Base-by-base conservation (phyloP, 92 coral and sea anemone genomes). In the Epizoanthus rinbou region DNA sequence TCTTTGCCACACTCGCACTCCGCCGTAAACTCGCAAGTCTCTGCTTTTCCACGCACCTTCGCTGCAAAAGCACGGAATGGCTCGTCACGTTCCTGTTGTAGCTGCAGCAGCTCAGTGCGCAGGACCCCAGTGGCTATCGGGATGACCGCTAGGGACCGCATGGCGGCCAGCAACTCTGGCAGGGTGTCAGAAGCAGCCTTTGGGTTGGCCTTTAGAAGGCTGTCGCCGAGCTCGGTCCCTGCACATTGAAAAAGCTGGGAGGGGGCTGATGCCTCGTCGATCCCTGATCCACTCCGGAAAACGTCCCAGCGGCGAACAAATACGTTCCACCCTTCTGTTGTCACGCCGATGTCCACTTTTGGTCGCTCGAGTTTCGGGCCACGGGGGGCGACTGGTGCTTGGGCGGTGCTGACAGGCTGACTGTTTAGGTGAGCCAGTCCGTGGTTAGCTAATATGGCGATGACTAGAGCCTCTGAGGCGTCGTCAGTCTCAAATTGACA, bases 141-240 rank as follows among this genome's bases (percentile, higher is more conserved):
- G 71, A 91, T 89, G 28, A 92, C 91, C 8, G 96, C 93, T 9
- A 92, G 82, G 68, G 96, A 84, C 67, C 91, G 90, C 91, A 92
- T 89, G 76, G 96, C 76, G 47, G 73, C 85, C 3, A 89, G 84
- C 17, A 89, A 91, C 1, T 87, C 22, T 23, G 80, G 16, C 69
- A 87, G 88, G 76, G 87, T 22, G 23, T 37, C 79, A 6, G 84
- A 19, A 18, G 88, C 82, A 7, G 90, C 88, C 2, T 89, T 50
- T 0, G 91, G 88, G 62, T 92, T 85, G 57, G 93, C 71, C 53
- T 92, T 92, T 17, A 92, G 90, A 6, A 92, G 47, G 74, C 81
- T 80, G 89, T 92, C 91, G 5, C 92, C 95, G 8, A 92, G 91
- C 18, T 75, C 86, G 19, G 88, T 52, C 0, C 87, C 88, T 11